A percentile compares a stretch with the other conserved stretches of the same genome.
These are phyloP conservation scores for Platalea minor DNA, from an alignment of 2,797 vertebrate species.

Conservation along the genomic window DNA sequence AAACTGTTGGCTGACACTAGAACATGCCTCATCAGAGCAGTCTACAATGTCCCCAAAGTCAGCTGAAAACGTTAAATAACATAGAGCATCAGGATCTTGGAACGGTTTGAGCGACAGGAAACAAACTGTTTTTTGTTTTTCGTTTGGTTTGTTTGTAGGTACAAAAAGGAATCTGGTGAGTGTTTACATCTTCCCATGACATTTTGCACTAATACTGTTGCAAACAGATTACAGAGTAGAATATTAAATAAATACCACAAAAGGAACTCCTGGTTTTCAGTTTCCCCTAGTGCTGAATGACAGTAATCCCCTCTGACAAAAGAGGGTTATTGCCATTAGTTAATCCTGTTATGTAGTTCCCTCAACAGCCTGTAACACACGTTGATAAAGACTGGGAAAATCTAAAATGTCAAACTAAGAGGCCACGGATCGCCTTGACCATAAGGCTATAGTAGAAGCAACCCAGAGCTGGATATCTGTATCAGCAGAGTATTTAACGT, in stretches of 20 bases:
- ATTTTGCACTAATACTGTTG: slow-evolving; percentile 74
- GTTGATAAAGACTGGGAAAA: slow-evolving; percentile 71
- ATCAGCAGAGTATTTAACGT: background rate
- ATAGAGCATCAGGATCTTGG: slow-evolving; percentile 50
- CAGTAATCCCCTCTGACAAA: slow-evolving; percentile 75
- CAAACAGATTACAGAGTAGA: slow-evolving; percentile 72
- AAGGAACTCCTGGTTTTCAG: slow-evolving; percentile 64
- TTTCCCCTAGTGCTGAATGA: slow-evolving; percentile 67
- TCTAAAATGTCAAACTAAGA: slow-evolving; percentile 33
- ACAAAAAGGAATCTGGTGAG: slow-evolving; percentile 62
- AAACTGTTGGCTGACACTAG: slow-evolving; percentile 52
- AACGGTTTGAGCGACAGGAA: slow-evolving; percentile 54
- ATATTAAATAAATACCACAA: slow-evolving; percentile 79
- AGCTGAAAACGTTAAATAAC: slow-evolving; percentile 55
- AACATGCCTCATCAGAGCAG: slow-evolving; percentile 54
- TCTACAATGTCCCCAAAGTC: slow-evolving; percentile 37
- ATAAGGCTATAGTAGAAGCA: background rate
- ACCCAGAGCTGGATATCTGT: background rate
- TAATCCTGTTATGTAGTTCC: slow-evolving; percentile 66
- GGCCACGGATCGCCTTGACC: background rate
- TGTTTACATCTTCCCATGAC: slow-evolving; percentile 81
- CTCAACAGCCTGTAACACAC: slow-evolving; percentile 59
- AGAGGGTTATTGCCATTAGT: slow-evolving; percentile 72
- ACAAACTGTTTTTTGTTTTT: slow-evolving; percentile 62
- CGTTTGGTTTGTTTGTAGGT: slow-evolving; percentile 74